These are phyloP conservation scores for Gonioctena quinquepunctata DNA, from an alignment of 1,140 invertebrate species.

Conservation along the genomic window DNA sequence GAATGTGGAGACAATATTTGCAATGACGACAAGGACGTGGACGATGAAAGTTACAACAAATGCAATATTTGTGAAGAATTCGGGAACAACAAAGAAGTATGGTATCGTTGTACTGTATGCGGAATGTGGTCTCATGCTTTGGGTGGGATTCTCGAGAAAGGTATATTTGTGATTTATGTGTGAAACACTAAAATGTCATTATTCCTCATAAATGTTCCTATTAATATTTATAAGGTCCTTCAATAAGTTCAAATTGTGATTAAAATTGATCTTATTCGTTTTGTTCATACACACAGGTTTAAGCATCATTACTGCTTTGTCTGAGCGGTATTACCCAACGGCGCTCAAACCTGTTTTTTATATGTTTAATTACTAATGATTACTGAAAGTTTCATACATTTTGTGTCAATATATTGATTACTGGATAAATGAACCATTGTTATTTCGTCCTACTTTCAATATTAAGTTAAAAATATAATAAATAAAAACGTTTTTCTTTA, in stretches of 20 bases:
- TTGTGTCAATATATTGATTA: constrained; percentile 14
- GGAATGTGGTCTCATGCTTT: constrained; percentile 44
- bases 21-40: constrained; percentile 40
- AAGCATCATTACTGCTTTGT: constrained; percentile 34
- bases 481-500: too few species aligned
- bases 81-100: constrained; percentile 43
- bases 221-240: too few species aligned
- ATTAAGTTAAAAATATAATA: too few species aligned
- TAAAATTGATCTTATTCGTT: constrained; percentile 33
- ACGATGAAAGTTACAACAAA: constrained; percentile 34
- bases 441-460: too few species aligned
- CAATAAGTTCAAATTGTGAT: too few species aligned
- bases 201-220: constrained; percentile 29
- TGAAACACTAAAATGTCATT: too few species aligned
- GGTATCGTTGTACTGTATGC: constrained; percentile 37
- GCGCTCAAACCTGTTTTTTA: constrained; percentile 20
- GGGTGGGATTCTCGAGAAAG: constrained; percentile 43
- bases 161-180: too few species aligned
- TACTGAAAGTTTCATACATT: constrained; percentile 18
- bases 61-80: too few species aligned
- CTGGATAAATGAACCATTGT: too few species aligned
- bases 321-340: constrained; percentile 22
- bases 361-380: constrained; percentile 16
- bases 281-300: constrained; percentile 35
- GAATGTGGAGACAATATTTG: constrained; percentile 36